Percentiles rank a stretch among this genome's conserved stretches.
Evolutionary conservation across 2,797 vertebrate species (phyloP).

Genomic region (Anguilla marmorata): DNA sequence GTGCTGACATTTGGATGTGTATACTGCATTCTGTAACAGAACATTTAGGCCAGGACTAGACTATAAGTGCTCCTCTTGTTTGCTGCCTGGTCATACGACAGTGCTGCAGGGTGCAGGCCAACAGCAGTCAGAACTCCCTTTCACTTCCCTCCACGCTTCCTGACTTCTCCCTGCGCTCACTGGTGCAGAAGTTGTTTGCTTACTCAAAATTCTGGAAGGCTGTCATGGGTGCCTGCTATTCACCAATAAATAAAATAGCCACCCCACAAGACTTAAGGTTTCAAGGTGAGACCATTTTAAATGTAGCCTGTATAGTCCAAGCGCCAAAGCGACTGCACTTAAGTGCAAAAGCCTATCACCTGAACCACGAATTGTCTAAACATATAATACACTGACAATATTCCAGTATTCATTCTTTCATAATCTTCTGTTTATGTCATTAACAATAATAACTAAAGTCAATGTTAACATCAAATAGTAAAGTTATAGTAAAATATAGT

Average conservation of each 20-base stretch:
- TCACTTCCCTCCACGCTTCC: neutral
- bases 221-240: too few species aligned
- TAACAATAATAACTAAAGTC: neutral
- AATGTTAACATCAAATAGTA: neutral
- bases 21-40: neutral
- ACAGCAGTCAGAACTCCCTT: neutral
- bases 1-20: neutral
- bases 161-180: neutral
- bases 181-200: neutral
- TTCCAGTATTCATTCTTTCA: neutral
- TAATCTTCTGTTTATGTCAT: neutral
- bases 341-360: neutral
- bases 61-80: slow-evolving; percentile 13
- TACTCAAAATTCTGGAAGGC: neutral
- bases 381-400: neutral
- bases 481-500: too few species aligned
- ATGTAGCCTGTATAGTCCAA: neutral
- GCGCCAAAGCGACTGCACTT: neutral
- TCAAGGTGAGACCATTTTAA: neutral
- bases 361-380: neutral
- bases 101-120: neutral
- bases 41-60: neutral
- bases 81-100: slow-evolving; percentile 6
- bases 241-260: neutral
- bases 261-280: neutral